A percentile compares a stretch with the other conserved stretches of the same genome.
Conservation (phyloP, 2,888 invertebrate genomes). For the Hololepta plana region DNA sequence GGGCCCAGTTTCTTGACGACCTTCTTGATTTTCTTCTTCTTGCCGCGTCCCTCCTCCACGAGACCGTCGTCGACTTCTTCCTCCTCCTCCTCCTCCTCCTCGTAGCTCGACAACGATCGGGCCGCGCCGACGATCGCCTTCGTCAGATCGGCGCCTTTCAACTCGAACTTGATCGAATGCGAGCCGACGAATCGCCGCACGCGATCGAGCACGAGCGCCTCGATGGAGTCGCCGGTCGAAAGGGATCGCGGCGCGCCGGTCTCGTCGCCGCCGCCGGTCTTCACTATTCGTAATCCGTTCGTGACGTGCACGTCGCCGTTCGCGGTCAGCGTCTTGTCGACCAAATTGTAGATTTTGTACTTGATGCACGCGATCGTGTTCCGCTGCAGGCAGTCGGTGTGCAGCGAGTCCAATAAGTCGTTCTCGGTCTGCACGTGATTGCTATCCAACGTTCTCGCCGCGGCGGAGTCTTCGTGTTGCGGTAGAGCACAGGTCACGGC, state of each 20-base stretch:
- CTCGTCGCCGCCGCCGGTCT: slow-evolving; percentile 43
- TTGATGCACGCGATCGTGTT: slow-evolving; percentile 73
- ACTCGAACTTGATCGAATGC: slow-evolving; percentile 66
- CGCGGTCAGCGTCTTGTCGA: slow-evolving; percentile 67
- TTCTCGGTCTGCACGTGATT: slow-evolving; percentile 55
- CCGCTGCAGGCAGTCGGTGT: slow-evolving; percentile 61
- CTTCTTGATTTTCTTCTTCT: slow-evolving; percentile 67
- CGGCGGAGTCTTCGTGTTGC: slow-evolving; percentile 46
- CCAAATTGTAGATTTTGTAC: slow-evolving; percentile 71
- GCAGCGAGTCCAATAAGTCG: slow-evolving; percentile 60
- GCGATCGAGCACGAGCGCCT: slow-evolving; percentile 44
- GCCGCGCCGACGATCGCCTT: slow-evolving; percentile 64
- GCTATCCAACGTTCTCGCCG: slow-evolving; percentile 35
- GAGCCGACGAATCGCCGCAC: slow-evolving; percentile 60
- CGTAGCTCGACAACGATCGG: slow-evolving; percentile 57
- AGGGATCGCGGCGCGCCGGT: slow-evolving; percentile 63
- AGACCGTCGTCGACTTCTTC: too few species aligned
- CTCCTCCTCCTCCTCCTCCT: slow-evolving; percentile 32
- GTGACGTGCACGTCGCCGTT: slow-evolving; percentile 64
- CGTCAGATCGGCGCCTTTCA: slow-evolving; percentile 69
- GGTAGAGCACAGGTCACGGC: slow-evolving; percentile 45
- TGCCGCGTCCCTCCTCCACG: slow-evolving; percentile 55
- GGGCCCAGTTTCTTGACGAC: slow-evolving; percentile 67
- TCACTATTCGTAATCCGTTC: slow-evolving; percentile 70
- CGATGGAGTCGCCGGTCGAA: slow-evolving; percentile 43